Evolutionary conservation across 2,888 invertebrate genomes (phyloP).

Genomic region (Coleophora deauratella): DNA sequence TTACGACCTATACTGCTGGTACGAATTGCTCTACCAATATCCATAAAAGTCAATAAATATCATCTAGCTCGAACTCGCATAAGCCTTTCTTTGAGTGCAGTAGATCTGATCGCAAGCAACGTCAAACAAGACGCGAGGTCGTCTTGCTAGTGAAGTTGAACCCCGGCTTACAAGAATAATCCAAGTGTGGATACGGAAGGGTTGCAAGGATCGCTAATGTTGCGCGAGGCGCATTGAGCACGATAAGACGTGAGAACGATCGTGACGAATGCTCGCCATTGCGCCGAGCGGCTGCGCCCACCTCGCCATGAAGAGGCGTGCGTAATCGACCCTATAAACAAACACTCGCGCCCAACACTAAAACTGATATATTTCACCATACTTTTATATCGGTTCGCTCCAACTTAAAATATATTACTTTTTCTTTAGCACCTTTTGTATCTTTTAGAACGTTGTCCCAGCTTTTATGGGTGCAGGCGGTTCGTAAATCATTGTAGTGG

Average conservation of each 20-base stretch:
- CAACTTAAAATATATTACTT: constrained; percentile 70
- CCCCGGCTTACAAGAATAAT: too few species aligned
- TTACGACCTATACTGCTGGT: constrained; percentile 19
- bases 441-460: constrained; percentile 70
- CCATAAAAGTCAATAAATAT: constrained; percentile 7
- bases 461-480: constrained; percentile 65
- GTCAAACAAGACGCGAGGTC: too few species aligned
- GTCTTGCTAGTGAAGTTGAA: not conserved
- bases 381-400: constrained; percentile 68
- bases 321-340: constrained; percentile 66
- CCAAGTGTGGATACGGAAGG: not conserved
- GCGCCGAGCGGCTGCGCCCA: constrained; percentile 17
- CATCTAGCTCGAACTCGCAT: not conserved
- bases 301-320: constrained; percentile 45
- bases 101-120: too few species aligned
- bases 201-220: constrained; percentile 1
- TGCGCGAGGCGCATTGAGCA: constrained; percentile 11
- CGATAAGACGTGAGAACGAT: constrained; percentile 31
- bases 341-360: constrained; percentile 62
- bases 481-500: constrained; percentile 72
- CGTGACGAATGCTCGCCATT: constrained; percentile 17
- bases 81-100: not conserved
- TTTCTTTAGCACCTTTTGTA: constrained; percentile 74
- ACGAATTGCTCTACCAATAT: constrained; percentile 13
- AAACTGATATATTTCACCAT: constrained; percentile 71